Percentiles rank a stretch among this genome's conserved stretches.
Evolutionary conservation across 2,797 vertebrate species (phyloP).

Genomic region (Acanthurus lineatus): DNA sequence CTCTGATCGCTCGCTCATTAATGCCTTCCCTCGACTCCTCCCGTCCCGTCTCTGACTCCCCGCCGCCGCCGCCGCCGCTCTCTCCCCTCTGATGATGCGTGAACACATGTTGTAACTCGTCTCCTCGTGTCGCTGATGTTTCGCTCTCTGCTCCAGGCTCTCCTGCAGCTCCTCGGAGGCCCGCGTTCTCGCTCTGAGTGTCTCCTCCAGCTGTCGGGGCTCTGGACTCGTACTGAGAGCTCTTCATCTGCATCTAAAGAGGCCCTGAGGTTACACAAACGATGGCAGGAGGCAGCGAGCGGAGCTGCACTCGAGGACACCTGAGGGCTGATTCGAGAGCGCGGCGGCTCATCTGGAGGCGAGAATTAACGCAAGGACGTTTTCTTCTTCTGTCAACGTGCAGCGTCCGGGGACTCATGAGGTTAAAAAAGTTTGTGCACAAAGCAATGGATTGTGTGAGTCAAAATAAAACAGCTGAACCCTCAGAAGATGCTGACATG

Average conservation of each 20-base stretch:
- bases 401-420: too few relatives aligned
- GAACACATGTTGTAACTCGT: neutral
- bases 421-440: too few relatives aligned
- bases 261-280: constrained; percentile 4
- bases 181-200: neutral
- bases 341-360: neutral
- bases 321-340: neutral
- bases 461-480: too few relatives aligned
- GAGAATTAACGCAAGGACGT: neutral
- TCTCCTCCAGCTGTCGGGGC: constrained; percentile 9
- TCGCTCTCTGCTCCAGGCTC: neutral
- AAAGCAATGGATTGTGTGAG: too few relatives aligned
- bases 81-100: neutral
- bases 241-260: constrained; percentile 17
- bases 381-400: too few relatives aligned
- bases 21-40: constrained; percentile 26
- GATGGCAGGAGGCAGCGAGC: neutral
- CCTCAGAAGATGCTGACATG: too few relatives aligned
- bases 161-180: neutral
- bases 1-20: constrained; percentile 23
- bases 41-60: neutral
- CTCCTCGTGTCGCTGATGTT: neutral
- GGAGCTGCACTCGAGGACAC: neutral
- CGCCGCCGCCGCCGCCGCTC: neutral
- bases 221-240: neutral